Conservation (phyloP, 2,797 vertebrate genomes). For the Ciconia nigra region DNA sequence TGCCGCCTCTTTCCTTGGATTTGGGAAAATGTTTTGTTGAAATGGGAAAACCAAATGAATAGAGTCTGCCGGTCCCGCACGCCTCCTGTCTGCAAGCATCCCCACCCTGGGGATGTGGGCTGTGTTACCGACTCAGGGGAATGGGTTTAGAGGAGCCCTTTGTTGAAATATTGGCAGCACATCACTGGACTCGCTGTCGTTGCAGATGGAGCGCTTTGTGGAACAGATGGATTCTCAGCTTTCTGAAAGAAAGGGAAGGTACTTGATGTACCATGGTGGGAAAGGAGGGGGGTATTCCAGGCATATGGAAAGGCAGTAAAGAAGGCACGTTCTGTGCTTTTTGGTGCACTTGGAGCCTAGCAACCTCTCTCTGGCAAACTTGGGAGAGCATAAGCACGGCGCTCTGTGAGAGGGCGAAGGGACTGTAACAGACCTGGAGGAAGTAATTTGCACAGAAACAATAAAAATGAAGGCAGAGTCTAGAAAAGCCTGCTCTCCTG, state of each 20-base stretch:
- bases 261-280: slow-evolving; percentile 36
- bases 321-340: slow-evolving; percentile 30
- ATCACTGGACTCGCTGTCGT: slow-evolving; percentile 18
- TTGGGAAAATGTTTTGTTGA: slow-evolving; percentile 18
- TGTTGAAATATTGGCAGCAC: slow-evolving; percentile 57
- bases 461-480: not conserved
- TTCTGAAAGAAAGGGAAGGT: slow-evolving; percentile 53
- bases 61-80: not conserved
- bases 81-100: not conserved
- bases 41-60: slow-evolving; percentile 42
- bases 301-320: slow-evolving; percentile 18
- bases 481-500: not conserved
- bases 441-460: not conserved
- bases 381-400: not conserved
- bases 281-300: slow-evolving; percentile 19
- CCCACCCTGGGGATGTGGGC: not conserved
- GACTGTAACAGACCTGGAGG: not conserved
- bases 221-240: slow-evolving; percentile 64
- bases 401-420: not conserved
- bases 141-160: slow-evolving; percentile 31
- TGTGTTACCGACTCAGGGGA: not conserved
- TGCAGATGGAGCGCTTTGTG: slow-evolving; percentile 43
- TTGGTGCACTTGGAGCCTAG: slow-evolving; percentile 7
- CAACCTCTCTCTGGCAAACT: not conserved
- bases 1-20: not conserved